Evolutionary conservation across 2,888 invertebrate species (phyloP), one percentile per base, ranked within the genome.

Genomic region (Stomorhina lunata): DNA sequence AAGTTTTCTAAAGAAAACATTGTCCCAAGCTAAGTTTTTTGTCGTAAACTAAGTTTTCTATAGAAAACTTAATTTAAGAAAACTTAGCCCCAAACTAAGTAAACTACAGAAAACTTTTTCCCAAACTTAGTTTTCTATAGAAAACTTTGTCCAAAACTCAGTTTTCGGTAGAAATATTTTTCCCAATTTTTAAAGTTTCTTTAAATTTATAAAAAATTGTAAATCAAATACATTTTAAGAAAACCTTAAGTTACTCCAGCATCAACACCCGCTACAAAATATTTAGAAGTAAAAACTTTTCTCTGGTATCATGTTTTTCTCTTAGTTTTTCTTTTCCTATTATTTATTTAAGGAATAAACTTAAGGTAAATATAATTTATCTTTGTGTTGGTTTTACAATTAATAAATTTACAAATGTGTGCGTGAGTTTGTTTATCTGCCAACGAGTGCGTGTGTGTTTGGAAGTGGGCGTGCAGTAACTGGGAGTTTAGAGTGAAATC

Each of bases 321-420:
- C 40, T n/a, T n/a, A n/a, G n/a, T n/a, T n/a, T n/a, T n/a, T n/a
- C n/a, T 34, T 45, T 12, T 6, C 9, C 15, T 10, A 59, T 66
- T 68, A 66, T 73, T 80, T 80, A 80, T 80, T 66, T 80, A 61
- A 80, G 37, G 6, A 59, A 66, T 73, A 80, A 79, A 80, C 79
- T 80, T 73, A 73, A 73, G 66, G 79, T 79, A 82, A 82, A 79
- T 61, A 71, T 79, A 79, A 76, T 79, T 82, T 79, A 59, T 82
- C 63, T 75, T 69, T 79, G 65, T 71, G 75, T 82, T 82, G 79
- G 71, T 82, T 76, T 71, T 66, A 75, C 82, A 82, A 82, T 82
- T 82, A 82, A 82, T 82, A 82, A 82, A 82, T 82, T 79, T 79
- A 71, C 66, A 17, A 27, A 29, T 34, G 55, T 32, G 25, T 48